These are phyloP conservation scores for Tenthredo mesomela DNA, from an alignment of 2,888 invertebrate species.

Conservation along the genomic window DNA sequence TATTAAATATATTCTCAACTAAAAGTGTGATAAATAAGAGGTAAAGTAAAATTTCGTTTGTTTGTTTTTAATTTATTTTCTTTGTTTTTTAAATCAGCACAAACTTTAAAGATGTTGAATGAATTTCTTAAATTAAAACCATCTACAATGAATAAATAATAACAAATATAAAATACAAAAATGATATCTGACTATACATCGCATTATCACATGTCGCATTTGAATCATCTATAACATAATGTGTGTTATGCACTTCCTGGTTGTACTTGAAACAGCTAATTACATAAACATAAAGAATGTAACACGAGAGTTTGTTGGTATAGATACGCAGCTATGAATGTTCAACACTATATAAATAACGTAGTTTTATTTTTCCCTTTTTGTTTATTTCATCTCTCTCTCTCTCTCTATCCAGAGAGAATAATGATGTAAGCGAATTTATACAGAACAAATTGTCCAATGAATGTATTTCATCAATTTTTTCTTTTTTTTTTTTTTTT, in stretches of 20 bases:
- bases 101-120: neutral
- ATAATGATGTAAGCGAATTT: neutral
- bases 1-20: too few species aligned
- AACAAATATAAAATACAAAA: neutral
- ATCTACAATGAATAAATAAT: neutral
- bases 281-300: neutral
- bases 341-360: neutral
- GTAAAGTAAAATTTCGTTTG: neutral
- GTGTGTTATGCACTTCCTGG: slow-evolving; percentile 17
- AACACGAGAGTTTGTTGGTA: neutral
- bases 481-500: neutral
- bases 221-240: neutral
- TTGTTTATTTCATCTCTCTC: too few species aligned
- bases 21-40: neutral
- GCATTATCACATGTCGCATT: neutral
- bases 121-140: neutral
- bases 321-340: neutral
- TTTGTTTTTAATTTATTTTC: neutral
- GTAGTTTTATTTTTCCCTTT: neutral
- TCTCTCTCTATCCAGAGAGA: neutral
- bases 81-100: neutral
- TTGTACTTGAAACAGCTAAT: slow-evolving; percentile 18
- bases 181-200: neutral
- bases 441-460: neutral
- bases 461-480: neutral